Percentiles rank a stretch among this genome's conserved stretches.
Evolutionary conservation across 2,113 vertebrate genomes (phyloP).

Genomic region (Aix galericulata): DNA sequence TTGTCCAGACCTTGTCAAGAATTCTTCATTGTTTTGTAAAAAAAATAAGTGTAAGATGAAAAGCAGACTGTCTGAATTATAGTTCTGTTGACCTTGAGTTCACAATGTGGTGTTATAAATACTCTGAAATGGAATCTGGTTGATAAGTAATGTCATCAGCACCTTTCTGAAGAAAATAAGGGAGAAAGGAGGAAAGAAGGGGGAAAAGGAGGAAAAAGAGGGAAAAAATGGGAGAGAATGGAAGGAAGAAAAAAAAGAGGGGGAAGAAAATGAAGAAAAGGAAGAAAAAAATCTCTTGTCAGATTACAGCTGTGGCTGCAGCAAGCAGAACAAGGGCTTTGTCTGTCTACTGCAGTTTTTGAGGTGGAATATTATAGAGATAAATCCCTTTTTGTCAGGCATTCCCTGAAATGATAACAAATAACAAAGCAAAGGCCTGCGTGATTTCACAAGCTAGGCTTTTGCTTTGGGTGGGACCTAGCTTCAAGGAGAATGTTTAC

Average conservation of each 20-base stretch:
- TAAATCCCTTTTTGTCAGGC: neutral
- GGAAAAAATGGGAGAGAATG: too few relatives aligned
- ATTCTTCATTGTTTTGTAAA: neutral
- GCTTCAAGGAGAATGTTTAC: neutral
- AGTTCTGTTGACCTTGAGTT: neutral
- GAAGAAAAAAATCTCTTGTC: neutral
- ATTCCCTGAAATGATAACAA: neutral
- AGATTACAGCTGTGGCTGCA: neutral
- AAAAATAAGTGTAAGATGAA: neutral
- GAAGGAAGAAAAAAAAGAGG: fast-evolving
- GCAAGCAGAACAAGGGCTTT: neutral
- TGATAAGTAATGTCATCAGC: neutral
- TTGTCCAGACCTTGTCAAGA: neutral
- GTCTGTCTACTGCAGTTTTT: neutral
- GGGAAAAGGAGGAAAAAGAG: too few relatives aligned
- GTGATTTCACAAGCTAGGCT: neutral
- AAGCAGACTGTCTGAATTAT: neutral
- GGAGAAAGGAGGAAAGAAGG: neutral
- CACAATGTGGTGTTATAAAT: neutral
- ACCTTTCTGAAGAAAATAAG: neutral
- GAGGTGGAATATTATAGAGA: neutral
- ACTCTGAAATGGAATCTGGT: neutral
- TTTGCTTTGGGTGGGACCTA: neutral
- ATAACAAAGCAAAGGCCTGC: neutral
- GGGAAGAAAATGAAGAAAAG: neutral